phyloP scores from a whole-genome alignment of 2,888 invertebrate genomes.

The Drosophila meridionalis region DNA sequence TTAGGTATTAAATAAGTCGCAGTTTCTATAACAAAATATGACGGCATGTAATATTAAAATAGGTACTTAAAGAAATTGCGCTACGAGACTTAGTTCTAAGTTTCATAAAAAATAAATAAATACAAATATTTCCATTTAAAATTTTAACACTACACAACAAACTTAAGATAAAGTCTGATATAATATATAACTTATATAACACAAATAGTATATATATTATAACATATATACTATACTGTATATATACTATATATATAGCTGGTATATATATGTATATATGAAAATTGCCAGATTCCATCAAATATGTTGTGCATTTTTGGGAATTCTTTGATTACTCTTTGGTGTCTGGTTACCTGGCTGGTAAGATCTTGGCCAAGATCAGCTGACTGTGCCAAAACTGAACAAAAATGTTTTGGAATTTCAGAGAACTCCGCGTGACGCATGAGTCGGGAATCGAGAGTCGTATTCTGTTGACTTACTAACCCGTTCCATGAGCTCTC shows the following conservation, averaged over 20 bases:
- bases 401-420: constrained; percentile 31
- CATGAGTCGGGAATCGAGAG: constrained; percentile 30
- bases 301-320: background rate
- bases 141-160: background rate
- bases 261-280: too few species aligned
- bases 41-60: background rate
- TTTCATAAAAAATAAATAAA: background rate
- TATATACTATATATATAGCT: too few species aligned
- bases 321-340: background rate
- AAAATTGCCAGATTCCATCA: background rate
- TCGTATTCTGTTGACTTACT: constrained; percentile 59
- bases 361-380: constrained; percentile 20
- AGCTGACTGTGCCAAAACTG: constrained; percentile 36
- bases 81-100: background rate
- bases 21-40: background rate
- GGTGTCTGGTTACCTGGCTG: background rate
- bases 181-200: too few species aligned
- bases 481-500: constrained; percentile 57
- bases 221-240: too few species aligned
- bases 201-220: too few species aligned
- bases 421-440: constrained; percentile 55
- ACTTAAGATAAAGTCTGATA: background rate
- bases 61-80: background rate
- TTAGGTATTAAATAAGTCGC: too few species aligned
- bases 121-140: background rate